Evolutionary conservation across 2,888 invertebrate species (phyloP), one percentile per base, ranked within the genome.

Genomic region (Temnothorax rugatulus): DNA sequence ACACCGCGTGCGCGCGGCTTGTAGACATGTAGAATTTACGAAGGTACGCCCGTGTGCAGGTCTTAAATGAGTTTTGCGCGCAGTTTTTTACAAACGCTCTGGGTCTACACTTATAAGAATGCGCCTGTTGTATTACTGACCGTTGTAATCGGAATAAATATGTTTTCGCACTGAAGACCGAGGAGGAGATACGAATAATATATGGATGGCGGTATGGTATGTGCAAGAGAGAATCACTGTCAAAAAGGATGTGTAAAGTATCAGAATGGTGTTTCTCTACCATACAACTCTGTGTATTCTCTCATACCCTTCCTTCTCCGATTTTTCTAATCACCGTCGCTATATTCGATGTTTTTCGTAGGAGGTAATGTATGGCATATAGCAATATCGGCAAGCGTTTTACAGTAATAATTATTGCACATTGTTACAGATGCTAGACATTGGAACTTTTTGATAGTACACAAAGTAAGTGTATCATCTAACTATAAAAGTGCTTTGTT

Each of bases 211-310:
- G 47, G 68, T 47, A 34, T 44, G 68, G 11, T 77, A 44, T 57
- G 15, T 68, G 68, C 69, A 21, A 18, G 13, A 76, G 41, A 77
- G 41, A 54, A 79, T 77, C 57, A 41, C 68, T 64, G 76, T 64
- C 38, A 25, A 57, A 79, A 54, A 34, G 21, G 21, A 68, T 68
- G 34, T 79, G 79, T 69, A 59, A 68, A 68, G 68, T 68, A 79
- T 68, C 57, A 79, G 57, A 79, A 69, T 79, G 38, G 44, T 69
- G 59, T 79, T 79, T 76, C 63, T 64, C 50, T 79, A 68, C 21
- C 13, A 59, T 68, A 38, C 64, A 66, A 15, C 52, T 66, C 41
- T 54, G 54, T 66, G 21, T 66, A 25, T 77, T 66, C 77, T 66
- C 52, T 44, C 13, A 61, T 52, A 76, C 25, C 54, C 41, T 66